Evolutionary conservation across 2,797 vertebrate genomes (phyloP).

Genomic region (Notolepis coatsorum): DNA sequence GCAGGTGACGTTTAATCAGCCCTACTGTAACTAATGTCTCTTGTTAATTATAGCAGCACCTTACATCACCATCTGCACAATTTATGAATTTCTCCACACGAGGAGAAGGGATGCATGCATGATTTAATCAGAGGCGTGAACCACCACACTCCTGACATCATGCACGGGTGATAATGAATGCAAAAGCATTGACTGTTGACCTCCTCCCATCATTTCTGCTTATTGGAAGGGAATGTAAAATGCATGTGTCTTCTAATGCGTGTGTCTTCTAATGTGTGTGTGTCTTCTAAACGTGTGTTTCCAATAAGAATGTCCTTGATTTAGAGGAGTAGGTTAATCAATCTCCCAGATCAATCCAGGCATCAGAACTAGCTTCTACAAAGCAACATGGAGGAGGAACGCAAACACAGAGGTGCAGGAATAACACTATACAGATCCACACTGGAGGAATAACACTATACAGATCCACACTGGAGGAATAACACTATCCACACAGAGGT

Average conservation of each 20-base stretch:
- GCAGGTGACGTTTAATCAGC: conserved; percentile 83
- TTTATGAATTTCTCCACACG: conserved; percentile 41
- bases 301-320: conserved; percentile 22
- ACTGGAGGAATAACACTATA: too few species aligned
- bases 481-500: too few species aligned
- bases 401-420: too few species aligned
- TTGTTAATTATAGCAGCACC: conserved; percentile 81
- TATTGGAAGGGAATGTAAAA: conserved; percentile 6
- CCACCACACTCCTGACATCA: not conserved
- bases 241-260: not conserved
- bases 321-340: conserved; percentile 21
- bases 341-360: conserved; percentile 30
- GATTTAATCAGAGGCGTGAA: conserved; percentile 2
- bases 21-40: conserved; percentile 71
- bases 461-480: too few species aligned
- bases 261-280: too few species aligned
- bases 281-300: not conserved
- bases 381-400: not conserved
- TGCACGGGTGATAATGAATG: conserved; percentile 6
- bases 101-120: not conserved
- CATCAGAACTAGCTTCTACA: conserved; percentile 13
- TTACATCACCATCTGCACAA: conserved; percentile 50
- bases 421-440: too few species aligned
- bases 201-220: conserved; percentile 6
- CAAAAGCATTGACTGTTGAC: conserved; percentile 15